Conservation (phyloP, 2,888 invertebrate genomes). For the Cantharis rufa region DNA sequence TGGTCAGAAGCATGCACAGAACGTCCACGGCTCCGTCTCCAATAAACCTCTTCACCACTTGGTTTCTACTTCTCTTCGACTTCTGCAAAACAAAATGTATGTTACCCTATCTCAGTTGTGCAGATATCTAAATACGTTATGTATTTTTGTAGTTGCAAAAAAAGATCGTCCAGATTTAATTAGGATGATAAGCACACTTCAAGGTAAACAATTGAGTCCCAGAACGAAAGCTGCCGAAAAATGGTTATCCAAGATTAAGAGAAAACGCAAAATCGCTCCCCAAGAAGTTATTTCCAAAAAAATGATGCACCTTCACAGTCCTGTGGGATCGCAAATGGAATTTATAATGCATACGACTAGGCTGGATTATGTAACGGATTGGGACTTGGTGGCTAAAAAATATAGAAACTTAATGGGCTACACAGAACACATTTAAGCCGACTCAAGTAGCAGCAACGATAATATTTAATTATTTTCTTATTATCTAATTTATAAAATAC, state of each 20-base stretch:
- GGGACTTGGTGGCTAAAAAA: conserved; percentile 88
- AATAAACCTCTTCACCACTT: conserved; percentile 93
- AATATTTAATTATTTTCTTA: conserved; percentile 21
- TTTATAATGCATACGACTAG: conserved; percentile 74
- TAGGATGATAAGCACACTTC: conserved; percentile 77
- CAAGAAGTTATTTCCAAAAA: conserved; percentile 78
- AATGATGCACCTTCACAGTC: conserved; percentile 79
- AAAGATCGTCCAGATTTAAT: conserved; percentile 79
- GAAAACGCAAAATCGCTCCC: conserved; percentile 75
- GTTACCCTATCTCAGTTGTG: background rate
- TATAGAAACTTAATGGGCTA: conserved; percentile 76
- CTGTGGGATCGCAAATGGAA: conserved; percentile 83
- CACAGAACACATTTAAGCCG: conserved; percentile 60
- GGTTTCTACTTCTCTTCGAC: conserved; percentile 84
- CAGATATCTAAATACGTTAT: no score
- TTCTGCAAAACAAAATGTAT: conserved; percentile 67
- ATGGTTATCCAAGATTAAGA: conserved; percentile 86
- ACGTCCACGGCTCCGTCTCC: conserved; percentile 99
- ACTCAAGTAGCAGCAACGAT: conserved; percentile 46
- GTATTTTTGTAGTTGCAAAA: conserved; percentile 40
- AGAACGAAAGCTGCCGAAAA: conserved; percentile 85
- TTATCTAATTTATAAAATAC: background rate
- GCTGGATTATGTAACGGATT: conserved; percentile 88
- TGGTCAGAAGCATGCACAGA: conserved; percentile 97
- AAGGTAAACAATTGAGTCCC: conserved; percentile 73